Base-by-base conservation (phyloP, 2,888 invertebrate genomes). In the Apotomis turbidana region DNA sequence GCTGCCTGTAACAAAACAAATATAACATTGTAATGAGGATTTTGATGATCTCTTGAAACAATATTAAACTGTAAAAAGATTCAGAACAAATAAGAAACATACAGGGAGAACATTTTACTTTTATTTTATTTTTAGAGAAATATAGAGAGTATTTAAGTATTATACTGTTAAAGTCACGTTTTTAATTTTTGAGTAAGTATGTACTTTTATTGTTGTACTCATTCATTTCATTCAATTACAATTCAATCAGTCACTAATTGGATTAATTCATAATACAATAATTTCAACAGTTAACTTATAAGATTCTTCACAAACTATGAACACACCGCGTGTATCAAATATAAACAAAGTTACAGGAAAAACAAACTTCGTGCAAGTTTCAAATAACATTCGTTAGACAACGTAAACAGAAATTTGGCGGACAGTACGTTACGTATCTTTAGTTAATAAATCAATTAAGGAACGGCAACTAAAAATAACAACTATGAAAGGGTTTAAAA, bases 1-100 rank as follows among this genome's bases (percentile, higher is more conserved):
- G 60, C 67, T 76, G 75, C 83, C 90, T 91, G 90, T 67, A 89
- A 90, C 60, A 77, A 75, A 41, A 13, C 27, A 57, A 58, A 58
- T 38, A 38, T 49, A 9, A 9, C 3, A 44, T 49, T 49, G 6
- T 49, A 9, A 49, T 49, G 49, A 3, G 10, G 49, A 41, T 2
- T 41, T 6, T 49, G 9, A 49, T 9, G 5, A 49, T 44, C 6
- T 44, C 44, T 8, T 6, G 5, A 3, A 44, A 44, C 27, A 8
- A 44, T 44, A 44, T 44, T 44, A 8, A 8, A 44, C 5, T 8
- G 44, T 44, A 44, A 5, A 44, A 44, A 27, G 44, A 44, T 44
- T 44, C 44, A 5, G 8, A 44, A 44, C 44, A 44, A 44, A 5
- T 6, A 44, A 44, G 44, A 27, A 27, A 27, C 27, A 27, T 27